phyloP scores from a whole-genome alignment of 2,888 invertebrate genomes.

The Sclerodermus sp. region DNA sequence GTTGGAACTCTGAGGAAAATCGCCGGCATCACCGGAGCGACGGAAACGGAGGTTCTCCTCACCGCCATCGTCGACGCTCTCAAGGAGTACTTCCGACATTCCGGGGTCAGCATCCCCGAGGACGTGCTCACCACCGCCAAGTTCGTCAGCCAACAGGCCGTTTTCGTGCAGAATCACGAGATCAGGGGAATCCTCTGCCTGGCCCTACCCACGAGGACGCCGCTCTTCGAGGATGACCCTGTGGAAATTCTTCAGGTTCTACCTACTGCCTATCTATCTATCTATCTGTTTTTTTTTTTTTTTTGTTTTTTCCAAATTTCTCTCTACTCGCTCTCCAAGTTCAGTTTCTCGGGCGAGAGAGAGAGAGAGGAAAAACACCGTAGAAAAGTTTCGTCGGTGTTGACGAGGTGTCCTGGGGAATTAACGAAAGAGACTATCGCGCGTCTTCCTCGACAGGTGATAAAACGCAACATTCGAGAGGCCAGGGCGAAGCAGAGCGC shows the following conservation, averaged over 20 bases:
- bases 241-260: constrained; percentile 53
- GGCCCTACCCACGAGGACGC: constrained; percentile 62
- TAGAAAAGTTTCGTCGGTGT: no score
- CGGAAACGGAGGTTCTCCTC: constrained; percentile 67
- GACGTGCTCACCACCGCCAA: constrained; percentile 67
- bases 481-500: constrained; percentile 60
- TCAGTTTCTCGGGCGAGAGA: no score
- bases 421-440: no score
- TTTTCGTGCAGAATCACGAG: constrained; percentile 59
- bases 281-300: no score
- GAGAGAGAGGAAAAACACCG: no score
- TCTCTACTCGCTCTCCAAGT: no score
- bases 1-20: constrained; percentile 63
- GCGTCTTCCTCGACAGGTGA: no score
- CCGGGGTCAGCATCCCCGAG: constrained; percentile 62
- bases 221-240: constrained; percentile 50
- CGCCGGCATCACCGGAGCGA: constrained; percentile 64
- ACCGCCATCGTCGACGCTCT: constrained; percentile 67
- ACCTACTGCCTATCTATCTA: neutral
- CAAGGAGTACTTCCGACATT: constrained; percentile 66
- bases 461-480: constrained; percentile 55
- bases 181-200: constrained; percentile 68
- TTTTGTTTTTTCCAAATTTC: no score
- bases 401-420: no score
- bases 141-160: constrained; percentile 63